phyloP scores from a whole-genome alignment of 2,113 vertebrate genomes.

The Xerus inauris region DNA sequence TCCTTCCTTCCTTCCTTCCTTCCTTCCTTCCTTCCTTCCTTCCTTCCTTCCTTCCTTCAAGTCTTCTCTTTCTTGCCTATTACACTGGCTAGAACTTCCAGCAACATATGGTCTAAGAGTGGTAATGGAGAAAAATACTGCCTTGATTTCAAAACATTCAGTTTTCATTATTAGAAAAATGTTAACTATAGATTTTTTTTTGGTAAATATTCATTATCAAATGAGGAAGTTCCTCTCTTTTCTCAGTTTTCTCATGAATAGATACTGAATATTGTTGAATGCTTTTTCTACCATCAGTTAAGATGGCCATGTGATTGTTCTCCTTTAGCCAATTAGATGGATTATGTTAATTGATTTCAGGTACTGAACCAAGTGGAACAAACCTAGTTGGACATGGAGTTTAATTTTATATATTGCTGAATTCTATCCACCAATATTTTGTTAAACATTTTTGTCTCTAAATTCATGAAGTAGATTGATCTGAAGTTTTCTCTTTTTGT shows the following conservation, averaged over 20 bases:
- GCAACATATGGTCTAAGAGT: neutral
- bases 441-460: neutral
- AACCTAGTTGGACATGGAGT: neutral
- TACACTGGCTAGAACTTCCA: neutral
- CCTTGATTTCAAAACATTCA: neutral
- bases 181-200: neutral
- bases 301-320: neutral
- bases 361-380: neutral
- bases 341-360: constrained; percentile 36
- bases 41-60: neutral
- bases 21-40: neutral
- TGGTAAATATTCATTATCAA: neutral
- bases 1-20: neutral
- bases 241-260: constrained; percentile 12
- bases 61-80: neutral
- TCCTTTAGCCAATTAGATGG: neutral
- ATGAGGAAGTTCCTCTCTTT: neutral
- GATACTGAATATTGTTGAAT: neutral
- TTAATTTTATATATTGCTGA: neutral
- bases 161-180: neutral
- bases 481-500: neutral
- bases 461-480: neutral
- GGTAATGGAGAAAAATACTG: neutral
- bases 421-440: neutral
- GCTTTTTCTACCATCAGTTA: neutral